Percentiles rank a stretch among this genome's conserved stretches.
phyloP scores from a whole-genome alignment of 2,113 vertebrate genomes.

The Egretta garzetta region DNA sequence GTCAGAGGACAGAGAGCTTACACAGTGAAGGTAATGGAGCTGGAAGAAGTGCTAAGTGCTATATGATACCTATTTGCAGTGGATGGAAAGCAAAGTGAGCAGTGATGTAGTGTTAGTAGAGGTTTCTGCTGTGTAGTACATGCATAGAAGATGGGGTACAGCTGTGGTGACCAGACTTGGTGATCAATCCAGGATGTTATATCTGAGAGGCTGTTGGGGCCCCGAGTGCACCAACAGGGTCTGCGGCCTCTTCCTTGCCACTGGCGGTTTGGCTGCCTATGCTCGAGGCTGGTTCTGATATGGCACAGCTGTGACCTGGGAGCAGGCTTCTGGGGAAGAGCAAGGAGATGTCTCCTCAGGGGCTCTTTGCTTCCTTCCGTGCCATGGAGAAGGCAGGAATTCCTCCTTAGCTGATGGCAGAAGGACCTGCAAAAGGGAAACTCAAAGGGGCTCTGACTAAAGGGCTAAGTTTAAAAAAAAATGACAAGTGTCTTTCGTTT shows the following conservation, averaged over 20 bases:
- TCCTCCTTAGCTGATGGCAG: neutral
- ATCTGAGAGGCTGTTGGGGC: neutral
- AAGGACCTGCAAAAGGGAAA: neutral
- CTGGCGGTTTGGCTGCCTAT: neutral
- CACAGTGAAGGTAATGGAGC: neutral
- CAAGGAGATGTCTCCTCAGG: neutral
- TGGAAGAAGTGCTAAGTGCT: neutral
- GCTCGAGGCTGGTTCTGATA: rapidly evolving
- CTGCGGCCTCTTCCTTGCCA: neutral
- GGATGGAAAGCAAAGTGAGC: neutral
- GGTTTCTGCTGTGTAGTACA: neutral
- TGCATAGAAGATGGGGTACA: neutral
- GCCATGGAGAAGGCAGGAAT: neutral
- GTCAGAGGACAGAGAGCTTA: neutral
- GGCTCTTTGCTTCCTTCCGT: neutral
- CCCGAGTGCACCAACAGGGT: rapidly evolving
- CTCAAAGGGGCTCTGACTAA: neutral
- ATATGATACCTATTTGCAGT: neutral
- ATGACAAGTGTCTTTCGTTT: neutral
- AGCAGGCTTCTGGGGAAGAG: neutral
- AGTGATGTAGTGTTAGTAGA: neutral
- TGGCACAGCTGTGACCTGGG: neutral
- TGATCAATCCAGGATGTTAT: neutral
- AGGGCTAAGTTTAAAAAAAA: neutral
- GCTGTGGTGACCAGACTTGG: neutral